Evolutionary conservation across 2,888 invertebrate species (phyloP), one percentile per base, ranked within the genome.

Genomic region (Pyrrhosoma nymphula): DNA sequence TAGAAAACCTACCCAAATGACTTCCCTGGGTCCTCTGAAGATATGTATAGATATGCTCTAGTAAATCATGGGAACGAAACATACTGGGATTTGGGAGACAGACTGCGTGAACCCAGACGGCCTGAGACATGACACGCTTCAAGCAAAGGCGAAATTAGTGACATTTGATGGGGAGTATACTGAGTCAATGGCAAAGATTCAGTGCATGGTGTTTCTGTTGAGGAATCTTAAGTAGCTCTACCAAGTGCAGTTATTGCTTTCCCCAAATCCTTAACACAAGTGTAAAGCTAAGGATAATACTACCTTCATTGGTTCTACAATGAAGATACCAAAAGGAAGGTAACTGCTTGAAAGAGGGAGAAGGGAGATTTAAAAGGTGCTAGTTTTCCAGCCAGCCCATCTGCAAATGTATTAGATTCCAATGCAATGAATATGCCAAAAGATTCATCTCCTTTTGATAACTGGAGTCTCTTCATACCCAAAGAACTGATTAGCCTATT

Each of bases 81-180:
- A 2, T 3, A 89, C 12, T 3, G 35, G 23, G 89, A 89, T 89
- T 89, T 30, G 39, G 16, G 47, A 35, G 4, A 89, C 89, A 30
- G 89, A 89, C 89, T 89, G 16, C 10, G 35, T 8, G 3, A 30
- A 89, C 2, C 89, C 89, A 89, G 47, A 89, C 89, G 1, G 30
- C 4, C 89, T 89, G 89, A 3, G 23, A n/a, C 89, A 89, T 47
- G 3, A 30, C 26, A 3, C 3, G 4, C 4, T 89, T 20, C 89
- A 89, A 89, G 89, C 16, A 39, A 14, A 89, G 47, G 89, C 89
- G 23, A n/a, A 89, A 89, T 20, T 89, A 89, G 89, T 89, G 30
- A 12, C 47, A 89, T 39, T 35, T 39, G 4, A 47, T 89, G 89
- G 47, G 20, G 89, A 23, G 30, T 23, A 89, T 89, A 10, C 69